Evolutionary conservation across 2,797 vertebrate genomes (phyloP).

Genomic region (Salarias fasciatus): DNA sequence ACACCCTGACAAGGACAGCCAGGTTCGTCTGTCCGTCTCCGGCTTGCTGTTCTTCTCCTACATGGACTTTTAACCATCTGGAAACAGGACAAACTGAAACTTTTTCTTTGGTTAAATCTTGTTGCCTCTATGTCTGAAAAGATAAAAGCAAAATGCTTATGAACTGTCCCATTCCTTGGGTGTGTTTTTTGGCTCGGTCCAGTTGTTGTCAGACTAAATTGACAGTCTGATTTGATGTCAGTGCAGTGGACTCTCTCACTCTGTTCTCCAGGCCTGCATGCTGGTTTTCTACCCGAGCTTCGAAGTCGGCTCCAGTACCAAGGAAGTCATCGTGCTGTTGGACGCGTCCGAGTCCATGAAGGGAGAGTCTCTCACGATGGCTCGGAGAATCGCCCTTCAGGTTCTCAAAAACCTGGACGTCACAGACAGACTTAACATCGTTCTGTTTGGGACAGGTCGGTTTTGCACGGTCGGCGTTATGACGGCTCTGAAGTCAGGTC

Average conservation of each 20-base stretch:
- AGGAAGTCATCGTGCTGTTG: constrained; percentile 83
- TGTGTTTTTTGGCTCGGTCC: too few species aligned
- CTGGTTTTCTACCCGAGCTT: constrained; percentile 90
- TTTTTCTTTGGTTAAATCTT: too few species aligned
- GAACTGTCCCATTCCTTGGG: too few species aligned
- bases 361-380: constrained; percentile 73
- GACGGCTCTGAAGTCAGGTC: too few species aligned
- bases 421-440: constrained; percentile 77
- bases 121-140: too few species aligned
- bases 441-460: constrained; percentile 85
- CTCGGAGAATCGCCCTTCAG: constrained; percentile 81
- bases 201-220: too few species aligned
- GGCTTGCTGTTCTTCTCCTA: not conserved
- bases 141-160: too few species aligned
- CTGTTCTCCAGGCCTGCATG: constrained; percentile 85
- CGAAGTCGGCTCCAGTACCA: constrained; percentile 16
- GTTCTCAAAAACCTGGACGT: constrained; percentile 66
- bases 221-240: too few species aligned
- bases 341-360: constrained; percentile 89
- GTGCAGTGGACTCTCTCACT: not conserved
- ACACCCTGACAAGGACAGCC: constrained; percentile 86
- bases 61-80: too few species aligned
- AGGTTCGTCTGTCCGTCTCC: constrained; percentile 72
- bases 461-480: not conserved
- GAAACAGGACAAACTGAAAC: too few species aligned